Base-by-base conservation (phyloP, 2,797 vertebrate genomes). In the Artibeus lituratus region DNA sequence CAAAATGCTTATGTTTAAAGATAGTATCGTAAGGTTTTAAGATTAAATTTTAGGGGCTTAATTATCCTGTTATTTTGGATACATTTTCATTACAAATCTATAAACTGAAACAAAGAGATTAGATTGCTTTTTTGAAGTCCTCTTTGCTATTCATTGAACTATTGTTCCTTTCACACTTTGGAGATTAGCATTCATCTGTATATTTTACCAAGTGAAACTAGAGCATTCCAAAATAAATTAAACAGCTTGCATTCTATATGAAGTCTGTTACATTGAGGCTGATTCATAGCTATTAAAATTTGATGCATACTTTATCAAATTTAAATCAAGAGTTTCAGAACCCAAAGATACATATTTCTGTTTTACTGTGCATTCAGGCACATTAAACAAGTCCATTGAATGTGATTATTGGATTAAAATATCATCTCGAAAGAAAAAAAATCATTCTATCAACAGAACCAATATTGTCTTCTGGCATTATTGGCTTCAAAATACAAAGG, bases 191-290 rank as follows among this genome's bases (percentile, higher is more conserved):
- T 78, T 74, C 32, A 70, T 83, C 21, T 92, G 51, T 82, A 42
- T 74, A 91, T 89, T 91, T 95, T 73, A 92, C 49, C 11, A 86
- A 35, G 7, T 57, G 80, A 96, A 95, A 74, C 6, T 35, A 76
- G 70, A 82, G 15, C 83, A 77, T 72, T 90, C 78, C 74, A 86
- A 95, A 92, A 90, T 76, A 88, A 95, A 92, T 84, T 87, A 91
- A 91, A 93, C 57, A 76, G 53, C 24, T 94, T 87, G 59, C 29
- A 57, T 90, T 85, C 55, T 72, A 57, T 81, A 89, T 84, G 65
- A 81, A 73, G 16, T 82, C 39, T 89, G 51, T 87, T 82, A 83
- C 32, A 88, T 2, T 90, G 37, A 77, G 8, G 51, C 24, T 44
- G 53, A 84, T 83, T 90, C 53, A 47, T 69, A 76, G 21, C 73